Base-by-base conservation (phyloP, 2,113 vertebrate genomes). In the Callipepla californica region DNA sequence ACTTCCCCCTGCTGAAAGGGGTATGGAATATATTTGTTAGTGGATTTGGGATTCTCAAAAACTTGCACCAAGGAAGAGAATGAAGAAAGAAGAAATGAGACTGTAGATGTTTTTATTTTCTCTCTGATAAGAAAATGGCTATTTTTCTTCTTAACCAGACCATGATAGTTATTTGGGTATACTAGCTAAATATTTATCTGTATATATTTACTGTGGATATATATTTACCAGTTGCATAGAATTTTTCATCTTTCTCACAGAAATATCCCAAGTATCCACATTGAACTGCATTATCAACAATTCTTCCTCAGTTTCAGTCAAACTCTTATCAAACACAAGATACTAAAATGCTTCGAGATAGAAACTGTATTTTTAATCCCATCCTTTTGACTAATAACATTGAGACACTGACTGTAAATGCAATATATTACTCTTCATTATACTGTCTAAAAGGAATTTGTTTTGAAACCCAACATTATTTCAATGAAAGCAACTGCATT, bases 401-500 rank as follows among this genome's bases (percentile, higher is more conserved):
- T 80, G 55, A 85, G 59, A 83, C 7, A 70, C 34, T 70, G 42
- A 80, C 78, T 89, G 21, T 65, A 89, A 95, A 76, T 80, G 23
- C 59, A 72, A 91, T 40, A 72, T 67, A 73, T 45, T 75, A 42
- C 81, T 93, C 45, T 83, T 91, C 40, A 77, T 80, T 91, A 80
- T 78, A 19, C 42, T 68, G 58, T 78, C 68, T 84, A 66, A 74
- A 83, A 86, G 9, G 36, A 87, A 69, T 85, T 32, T 72, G 47
- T 30, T 58, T 36, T 66, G 85, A 92, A 95, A 92, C 83, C 18
- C 62, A 87, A 68, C 80, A 85, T 34, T 36, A 69, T 81, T 77
- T 88, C 78, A 55, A 25, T 26, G 62, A 70, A 77, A 59, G 17
- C 36, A 93, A 67, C 19, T 61, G 66, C 26, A 78, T 90, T 87